A percentile compares a stretch with the other conserved stretches of the same genome.
Conservation (phyloP, 2,888 invertebrate species). For the Carterocephalus palaemon region DNA sequence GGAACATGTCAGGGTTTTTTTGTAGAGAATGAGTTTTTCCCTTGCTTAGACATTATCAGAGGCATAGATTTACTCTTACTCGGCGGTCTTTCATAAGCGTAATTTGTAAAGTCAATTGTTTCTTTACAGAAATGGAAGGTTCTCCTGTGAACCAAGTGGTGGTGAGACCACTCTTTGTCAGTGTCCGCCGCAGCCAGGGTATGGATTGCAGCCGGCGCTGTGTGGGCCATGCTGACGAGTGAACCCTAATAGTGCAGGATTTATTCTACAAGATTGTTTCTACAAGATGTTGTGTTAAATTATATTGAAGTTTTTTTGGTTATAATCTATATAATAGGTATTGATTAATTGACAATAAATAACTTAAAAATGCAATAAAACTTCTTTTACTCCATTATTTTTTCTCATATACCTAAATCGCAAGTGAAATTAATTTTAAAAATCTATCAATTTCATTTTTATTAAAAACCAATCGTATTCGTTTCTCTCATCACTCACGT, state of each 20-base stretch:
- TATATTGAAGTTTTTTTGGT: neutral
- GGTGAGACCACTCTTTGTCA: slow-evolving; percentile 44
- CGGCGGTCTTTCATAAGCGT: too few relatives aligned
- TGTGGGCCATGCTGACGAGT: slow-evolving; percentile 6
- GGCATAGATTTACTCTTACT: too few relatives aligned
- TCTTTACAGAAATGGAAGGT: slow-evolving; percentile 54
- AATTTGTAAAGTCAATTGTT: too few relatives aligned
- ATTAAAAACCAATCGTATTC: slow-evolving; percentile 14
- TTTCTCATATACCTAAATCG: too few relatives aligned
- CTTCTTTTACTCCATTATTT: neutral
- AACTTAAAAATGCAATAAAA: neutral
- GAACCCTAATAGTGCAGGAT: too few relatives aligned
- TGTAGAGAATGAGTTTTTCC: too few relatives aligned
- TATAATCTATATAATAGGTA: neutral
- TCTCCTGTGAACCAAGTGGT: slow-evolving; percentile 48
- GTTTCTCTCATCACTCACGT: slow-evolving; percentile 13
- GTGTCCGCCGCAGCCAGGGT: slow-evolving; percentile 51
- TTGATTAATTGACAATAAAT: neutral
- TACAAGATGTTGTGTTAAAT: neutral
- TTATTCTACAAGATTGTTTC: neutral
- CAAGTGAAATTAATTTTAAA: too few relatives aligned
- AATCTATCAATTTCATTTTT: neutral
- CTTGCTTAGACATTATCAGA: too few relatives aligned
- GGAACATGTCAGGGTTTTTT: too few relatives aligned
- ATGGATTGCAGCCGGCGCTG: slow-evolving; percentile 44